A percentile compares a stretch with the other conserved stretches of the same genome.
Conservation (phyloP, 2,113 vertebrate genomes). For the Morone chrysops region DNA sequence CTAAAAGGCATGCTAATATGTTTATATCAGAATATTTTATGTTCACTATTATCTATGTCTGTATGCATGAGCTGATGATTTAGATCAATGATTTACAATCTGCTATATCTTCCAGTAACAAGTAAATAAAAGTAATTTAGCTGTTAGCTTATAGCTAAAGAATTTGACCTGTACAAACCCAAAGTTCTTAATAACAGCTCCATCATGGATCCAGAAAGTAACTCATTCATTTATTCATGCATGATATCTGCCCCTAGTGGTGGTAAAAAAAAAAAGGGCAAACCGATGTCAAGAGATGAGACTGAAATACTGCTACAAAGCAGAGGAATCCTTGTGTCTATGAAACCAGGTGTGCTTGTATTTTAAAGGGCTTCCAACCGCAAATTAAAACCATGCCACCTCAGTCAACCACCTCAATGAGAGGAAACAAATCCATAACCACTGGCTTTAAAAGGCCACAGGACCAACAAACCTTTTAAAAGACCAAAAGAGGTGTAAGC, state of each 20-base stretch:
- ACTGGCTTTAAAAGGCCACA: slow-evolving; percentile 81
- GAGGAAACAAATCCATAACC: slow-evolving; percentile 81
- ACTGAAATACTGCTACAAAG: slow-evolving; percentile 17
- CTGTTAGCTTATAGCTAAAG: background rate
- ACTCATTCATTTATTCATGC: background rate
- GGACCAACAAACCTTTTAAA: slow-evolving; percentile 82
- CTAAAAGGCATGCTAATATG: background rate
- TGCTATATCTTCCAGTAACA: background rate
- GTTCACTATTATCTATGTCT: background rate
- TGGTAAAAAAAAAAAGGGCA: background rate
- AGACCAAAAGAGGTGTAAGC: slow-evolving; percentile 78
- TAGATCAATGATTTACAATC: background rate
- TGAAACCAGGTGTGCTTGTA: slow-evolving; percentile 38
- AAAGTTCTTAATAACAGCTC: background rate
- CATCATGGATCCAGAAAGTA: background rate
- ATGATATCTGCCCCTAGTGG: background rate
- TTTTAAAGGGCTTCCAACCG: slow-evolving; percentile 55
- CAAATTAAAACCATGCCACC: slow-evolving; percentile 59
- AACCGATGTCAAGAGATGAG: background rate
- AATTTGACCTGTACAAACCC: background rate
- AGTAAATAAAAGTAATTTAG: slow-evolving; percentile 3
- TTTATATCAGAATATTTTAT: background rate
- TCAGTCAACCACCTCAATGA: slow-evolving; percentile 65
- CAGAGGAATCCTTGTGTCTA: slow-evolving; percentile 40
- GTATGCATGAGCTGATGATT: background rate